Evolutionary conservation across 1,140 invertebrate species (phyloP).

Genomic region (Polypedilum vanderplanki): DNA sequence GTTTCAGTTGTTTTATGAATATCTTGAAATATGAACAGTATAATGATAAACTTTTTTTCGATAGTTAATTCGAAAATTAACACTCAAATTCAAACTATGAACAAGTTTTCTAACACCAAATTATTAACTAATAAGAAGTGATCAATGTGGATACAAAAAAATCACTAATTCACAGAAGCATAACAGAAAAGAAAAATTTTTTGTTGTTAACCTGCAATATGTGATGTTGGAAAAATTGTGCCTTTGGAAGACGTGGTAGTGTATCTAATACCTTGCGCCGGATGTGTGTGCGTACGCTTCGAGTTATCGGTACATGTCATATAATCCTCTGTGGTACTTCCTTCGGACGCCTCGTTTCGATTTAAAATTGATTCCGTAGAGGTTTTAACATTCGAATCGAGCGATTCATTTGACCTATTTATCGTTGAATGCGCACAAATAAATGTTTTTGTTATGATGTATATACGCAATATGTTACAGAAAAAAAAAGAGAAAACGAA

Average conservation of each 20-base stretch:
- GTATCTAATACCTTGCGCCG: conserved; percentile 43
- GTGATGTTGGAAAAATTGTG: conserved; percentile 42
- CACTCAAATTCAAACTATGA: no score
- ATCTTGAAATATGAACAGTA: no score
- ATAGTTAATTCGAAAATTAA: no score
- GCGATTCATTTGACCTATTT: conserved; percentile 35
- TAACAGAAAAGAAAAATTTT: neutral
- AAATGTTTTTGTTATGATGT: no score
- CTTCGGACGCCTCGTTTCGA: conserved; percentile 69
- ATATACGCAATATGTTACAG: no score
- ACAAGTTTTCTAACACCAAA: no score
- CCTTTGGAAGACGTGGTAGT: conserved; percentile 41
- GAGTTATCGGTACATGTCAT: conserved; percentile 70
- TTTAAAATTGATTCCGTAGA: conserved; percentile 43
- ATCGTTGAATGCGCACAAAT: neutral
- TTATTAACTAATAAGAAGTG: no score
- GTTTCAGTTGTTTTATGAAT: no score
- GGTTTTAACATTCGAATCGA: conserved; percentile 32
- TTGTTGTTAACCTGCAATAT: conserved; percentile 41
- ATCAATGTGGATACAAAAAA: no score
- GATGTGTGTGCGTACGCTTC: conserved; percentile 50
- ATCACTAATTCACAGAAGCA: no score
- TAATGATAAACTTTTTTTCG: no score
- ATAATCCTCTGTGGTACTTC: conserved; percentile 81
- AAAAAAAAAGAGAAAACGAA: no score